phyloP scores from a whole-genome alignment of 2,797 vertebrate genomes.

The Trichosurus vulpecula region DNA sequence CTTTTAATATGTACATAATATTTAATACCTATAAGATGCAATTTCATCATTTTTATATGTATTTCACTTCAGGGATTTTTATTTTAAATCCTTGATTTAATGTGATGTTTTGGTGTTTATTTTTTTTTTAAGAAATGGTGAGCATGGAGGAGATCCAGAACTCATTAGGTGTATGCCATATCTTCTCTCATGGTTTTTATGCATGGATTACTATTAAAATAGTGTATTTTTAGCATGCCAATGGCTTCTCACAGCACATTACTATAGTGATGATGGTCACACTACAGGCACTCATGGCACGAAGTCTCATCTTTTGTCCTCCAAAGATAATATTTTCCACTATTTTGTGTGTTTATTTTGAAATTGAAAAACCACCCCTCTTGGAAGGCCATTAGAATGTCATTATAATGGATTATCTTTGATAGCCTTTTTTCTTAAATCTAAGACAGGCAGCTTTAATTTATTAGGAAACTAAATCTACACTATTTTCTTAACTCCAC shows the following conservation, averaged over 20 bases:
- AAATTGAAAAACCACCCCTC: constrained; percentile 68
- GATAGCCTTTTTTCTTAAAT: constrained; percentile 58
- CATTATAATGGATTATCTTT: constrained; percentile 62
- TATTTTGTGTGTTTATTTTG: constrained; percentile 73
- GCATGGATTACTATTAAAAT: constrained; percentile 84
- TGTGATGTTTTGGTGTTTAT: constrained; percentile 64
- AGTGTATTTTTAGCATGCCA: constrained; percentile 81
- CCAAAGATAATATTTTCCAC: constrained; percentile 77
- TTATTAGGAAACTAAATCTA: constrained; percentile 62
- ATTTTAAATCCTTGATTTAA: constrained; percentile 79
- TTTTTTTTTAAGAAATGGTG: constrained; percentile 73
- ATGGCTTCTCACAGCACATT: constrained; percentile 79
- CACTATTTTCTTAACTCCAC: constrained; percentile 36
- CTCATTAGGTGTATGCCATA: constrained; percentile 82
- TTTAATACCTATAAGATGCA: constrained; percentile 65
- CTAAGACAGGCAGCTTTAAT: constrained; percentile 62
- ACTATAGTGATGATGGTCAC: constrained; percentile 76
- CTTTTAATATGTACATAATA: constrained; percentile 65
- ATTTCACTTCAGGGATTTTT: constrained; percentile 63
- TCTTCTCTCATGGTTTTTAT: constrained; percentile 83
- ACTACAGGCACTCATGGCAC: constrained; percentile 68
- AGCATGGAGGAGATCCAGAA: constrained; percentile 81
- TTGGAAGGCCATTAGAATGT: constrained; percentile 60
- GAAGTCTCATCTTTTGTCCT: constrained; percentile 82
- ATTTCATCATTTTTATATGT: constrained; percentile 66